Evolutionary conservation across 2,113 vertebrate species (phyloP).

Genomic region (Chloroceryle aenea): DNA sequence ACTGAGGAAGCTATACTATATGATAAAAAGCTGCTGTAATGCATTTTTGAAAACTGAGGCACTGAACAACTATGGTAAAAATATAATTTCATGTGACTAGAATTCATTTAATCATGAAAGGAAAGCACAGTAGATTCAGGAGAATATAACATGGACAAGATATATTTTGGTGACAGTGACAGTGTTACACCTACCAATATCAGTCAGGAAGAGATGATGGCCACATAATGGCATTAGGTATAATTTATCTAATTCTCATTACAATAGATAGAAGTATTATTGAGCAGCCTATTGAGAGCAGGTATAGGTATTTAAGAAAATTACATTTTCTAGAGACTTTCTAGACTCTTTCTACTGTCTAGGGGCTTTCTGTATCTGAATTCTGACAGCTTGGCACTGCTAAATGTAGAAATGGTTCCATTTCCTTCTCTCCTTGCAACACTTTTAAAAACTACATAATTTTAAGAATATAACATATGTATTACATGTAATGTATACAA

Average conservation of each 20-base stretch:
- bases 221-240: background rate
- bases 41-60: background rate
- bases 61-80: background rate
- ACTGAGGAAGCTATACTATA: background rate
- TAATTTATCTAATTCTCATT: constrained; percentile 9
- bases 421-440: background rate
- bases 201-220: background rate
- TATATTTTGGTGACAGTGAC: background rate
- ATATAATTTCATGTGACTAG: background rate
- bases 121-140: background rate
- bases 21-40: background rate
- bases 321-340: background rate
- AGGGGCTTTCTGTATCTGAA: background rate
- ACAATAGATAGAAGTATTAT: background rate
- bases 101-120: background rate
- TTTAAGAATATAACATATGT: background rate
- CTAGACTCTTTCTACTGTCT: no score
- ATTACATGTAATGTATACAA: background rate
- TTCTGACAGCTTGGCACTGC: background rate
- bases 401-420: background rate
- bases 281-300: background rate
- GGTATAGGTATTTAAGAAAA: background rate
- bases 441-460: background rate
- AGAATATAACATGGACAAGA: background rate
- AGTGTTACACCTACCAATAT: background rate